Percentiles rank a stretch among this genome's conserved stretches.
These are phyloP conservation scores for Netelia fuscicornis DNA, from an alignment of 2,888 invertebrate species.

Conservation along the genomic window DNA sequence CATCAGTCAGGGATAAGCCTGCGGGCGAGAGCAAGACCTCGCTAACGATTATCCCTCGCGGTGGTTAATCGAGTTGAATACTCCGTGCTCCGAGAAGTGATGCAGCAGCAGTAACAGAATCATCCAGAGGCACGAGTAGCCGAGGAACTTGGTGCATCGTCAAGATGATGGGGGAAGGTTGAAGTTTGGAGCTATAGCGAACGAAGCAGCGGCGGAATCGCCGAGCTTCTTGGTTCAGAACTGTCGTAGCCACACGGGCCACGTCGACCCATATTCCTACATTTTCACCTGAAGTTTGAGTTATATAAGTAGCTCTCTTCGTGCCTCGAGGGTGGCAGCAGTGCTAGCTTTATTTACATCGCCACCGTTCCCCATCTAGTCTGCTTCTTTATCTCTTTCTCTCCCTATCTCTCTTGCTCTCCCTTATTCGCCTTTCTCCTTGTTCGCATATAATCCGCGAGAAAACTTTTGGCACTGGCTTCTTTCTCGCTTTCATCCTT, in stretches of 20 bases:
- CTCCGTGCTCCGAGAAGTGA: conserved; percentile 56
- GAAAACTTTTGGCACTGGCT: conserved; percentile 58
- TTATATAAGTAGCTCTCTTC: conserved; percentile 57
- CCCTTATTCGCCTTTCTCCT: conserved; percentile 18
- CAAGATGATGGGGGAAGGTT: conserved; percentile 4
- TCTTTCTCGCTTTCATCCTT: conserved; percentile 9
- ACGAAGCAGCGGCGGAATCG: conserved; percentile 34
- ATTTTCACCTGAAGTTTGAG: conserved; percentile 65
- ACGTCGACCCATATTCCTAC: conserved; percentile 63
- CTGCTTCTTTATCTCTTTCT: neutral
- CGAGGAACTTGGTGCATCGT: conserved; percentile 34
- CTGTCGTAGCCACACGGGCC: conserved; percentile 40
- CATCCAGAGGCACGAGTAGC: conserved; percentile 15
- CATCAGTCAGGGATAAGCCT: conserved; percentile 12
- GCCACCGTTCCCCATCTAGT: conserved; percentile 40
- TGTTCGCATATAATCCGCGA: conserved; percentile 59
- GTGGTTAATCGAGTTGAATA: conserved; percentile 60
- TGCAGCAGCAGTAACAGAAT: conserved; percentile 41
- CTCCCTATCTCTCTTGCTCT: conserved; percentile 17
- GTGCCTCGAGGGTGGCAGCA: conserved; percentile 54
- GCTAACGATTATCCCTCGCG: conserved; percentile 56
- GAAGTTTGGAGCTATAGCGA: conserved; percentile 8
- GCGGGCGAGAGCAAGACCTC: conserved; percentile 24
- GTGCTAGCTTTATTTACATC: conserved; percentile 61
- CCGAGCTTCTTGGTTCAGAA: conserved; percentile 38